Evolutionary conservation across 2,113 vertebrate genomes (phyloP).

Genomic region (Muntiacus muntjak): DNA sequence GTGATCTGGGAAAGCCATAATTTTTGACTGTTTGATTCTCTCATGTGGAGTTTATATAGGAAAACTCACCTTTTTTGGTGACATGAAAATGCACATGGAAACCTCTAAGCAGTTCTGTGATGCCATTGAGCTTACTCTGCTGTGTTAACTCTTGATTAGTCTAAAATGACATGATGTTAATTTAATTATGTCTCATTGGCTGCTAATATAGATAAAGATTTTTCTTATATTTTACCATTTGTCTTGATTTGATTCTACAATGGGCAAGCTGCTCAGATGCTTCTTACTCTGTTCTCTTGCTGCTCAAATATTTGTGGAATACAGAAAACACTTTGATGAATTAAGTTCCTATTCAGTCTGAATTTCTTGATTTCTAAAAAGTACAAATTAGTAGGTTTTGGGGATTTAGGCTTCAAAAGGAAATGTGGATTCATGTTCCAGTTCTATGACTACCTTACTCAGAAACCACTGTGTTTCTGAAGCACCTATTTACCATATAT

Average conservation of each 20-base stretch:
- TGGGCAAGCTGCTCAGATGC: background rate
- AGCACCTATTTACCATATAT: background rate
- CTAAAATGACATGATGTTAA: background rate
- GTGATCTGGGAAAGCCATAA: background rate
- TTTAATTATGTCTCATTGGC: background rate
- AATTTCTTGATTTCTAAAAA: background rate
- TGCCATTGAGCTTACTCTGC: background rate
- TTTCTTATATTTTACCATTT: background rate
- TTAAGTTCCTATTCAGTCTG: background rate
- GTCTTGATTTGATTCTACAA: background rate
- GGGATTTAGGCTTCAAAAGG: background rate
- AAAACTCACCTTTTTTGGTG: background rate
- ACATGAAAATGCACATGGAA: background rate
- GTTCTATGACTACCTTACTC: background rate
- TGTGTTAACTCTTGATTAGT: conserved; percentile 8
- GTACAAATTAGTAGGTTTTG: background rate
- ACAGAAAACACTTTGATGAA: background rate
- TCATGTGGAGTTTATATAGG: background rate
- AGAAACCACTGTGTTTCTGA: background rate
- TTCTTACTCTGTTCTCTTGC: background rate
- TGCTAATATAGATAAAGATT: background rate
- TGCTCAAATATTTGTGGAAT: background rate
- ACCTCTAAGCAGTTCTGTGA: background rate
- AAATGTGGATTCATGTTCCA: background rate
- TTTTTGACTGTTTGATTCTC: background rate